A percentile compares a stretch with the other conserved stretches of the same genome.
phyloP scores from a whole-genome alignment of 2,888 invertebrate genomes.

The Abrostola triplasia region DNA sequence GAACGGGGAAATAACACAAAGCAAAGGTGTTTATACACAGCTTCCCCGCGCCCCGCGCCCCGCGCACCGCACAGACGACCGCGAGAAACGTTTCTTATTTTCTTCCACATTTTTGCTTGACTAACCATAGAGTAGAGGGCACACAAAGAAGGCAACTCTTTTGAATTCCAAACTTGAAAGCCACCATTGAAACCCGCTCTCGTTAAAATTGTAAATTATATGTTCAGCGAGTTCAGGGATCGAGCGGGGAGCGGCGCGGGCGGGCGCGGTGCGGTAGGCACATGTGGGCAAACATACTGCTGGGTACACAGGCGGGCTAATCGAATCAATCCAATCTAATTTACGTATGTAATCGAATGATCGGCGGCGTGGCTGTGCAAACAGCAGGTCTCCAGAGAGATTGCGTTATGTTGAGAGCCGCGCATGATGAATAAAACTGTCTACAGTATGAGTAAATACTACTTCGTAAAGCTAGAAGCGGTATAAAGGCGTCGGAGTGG shows the following conservation, averaged over 20 bases:
- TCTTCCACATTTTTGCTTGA: constrained; percentile 3
- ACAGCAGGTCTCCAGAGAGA: constrained; percentile 4
- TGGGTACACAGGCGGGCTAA: constrained; percentile 31
- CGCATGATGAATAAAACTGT: not conserved
- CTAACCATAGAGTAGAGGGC: not conserved
- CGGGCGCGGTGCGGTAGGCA: not conserved
- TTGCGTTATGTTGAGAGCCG: not conserved
- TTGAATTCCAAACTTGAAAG: constrained; percentile 22
- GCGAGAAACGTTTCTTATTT: not conserved
- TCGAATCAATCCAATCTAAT: constrained; percentile 48
- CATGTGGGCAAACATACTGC: constrained; percentile 16
- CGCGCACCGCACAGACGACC: constrained; percentile 1
- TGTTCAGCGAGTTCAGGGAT: not conserved
- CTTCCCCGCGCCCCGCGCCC: constrained; percentile 1
- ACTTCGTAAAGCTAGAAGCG: not conserved
- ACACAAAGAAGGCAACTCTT: constrained; percentile 20
- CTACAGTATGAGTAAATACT: not conserved
- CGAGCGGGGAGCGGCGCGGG: too few species aligned
- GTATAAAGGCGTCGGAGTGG: not conserved
- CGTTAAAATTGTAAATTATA: constrained; percentile 9
- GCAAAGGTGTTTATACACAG: constrained; percentile 45
- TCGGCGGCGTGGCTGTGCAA: constrained; percentile 14
- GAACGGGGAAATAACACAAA: constrained; percentile 20
- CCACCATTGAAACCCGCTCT: constrained; percentile 1
- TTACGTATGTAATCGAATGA: constrained; percentile 15